Evolutionary conservation across 2,888 invertebrate species (phyloP), one percentile per base, ranked within the genome.

Genomic region (Corythucha ciliata): DNA sequence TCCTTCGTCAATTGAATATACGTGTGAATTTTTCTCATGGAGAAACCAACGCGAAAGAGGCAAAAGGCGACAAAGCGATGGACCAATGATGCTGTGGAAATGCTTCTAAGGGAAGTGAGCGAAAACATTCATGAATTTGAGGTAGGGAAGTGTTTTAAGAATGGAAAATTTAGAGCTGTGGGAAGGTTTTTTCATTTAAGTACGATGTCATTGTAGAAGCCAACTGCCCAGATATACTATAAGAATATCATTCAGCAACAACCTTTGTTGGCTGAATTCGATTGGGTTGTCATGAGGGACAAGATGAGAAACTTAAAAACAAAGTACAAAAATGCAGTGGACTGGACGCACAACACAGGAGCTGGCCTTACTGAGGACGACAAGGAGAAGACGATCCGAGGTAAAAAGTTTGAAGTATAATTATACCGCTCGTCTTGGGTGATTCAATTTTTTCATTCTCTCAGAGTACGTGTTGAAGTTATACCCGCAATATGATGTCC

Each of bases 191-290:
- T n/a, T n/a, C n/a, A n/a, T n/a, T n/a, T n/a, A n/a, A n/a, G n/a
- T n/a, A n/a, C n/a, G n/a, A n/a, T n/a, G n/a, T n/a, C n/a, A n/a
- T 47, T 54, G 44, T 42, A 29, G 48, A 46, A 21, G 21, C 46
- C 34, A 33, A 46, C 6, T 34, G 44, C 44, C 14, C 44, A 42
- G 6, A 12, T 26, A 14, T 42, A 16, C 26, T 42, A 42, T n/a
- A 12, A 18, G 26, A 42, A 42, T 6, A 6, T 42, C 12, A 12
- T 21, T 18, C 6, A 5, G 5, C 4, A 6, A 14, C 4, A 42
- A 4, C n/a, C 25, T 7, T 4, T 14, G 7, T 22, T 42, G 6
- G 7, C n/a, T 4, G 24, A 12, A 6, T 26, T 26, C 27, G 5
- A 16, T 6, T 42, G 44, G 44, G 27, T 27, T 4, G 44, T 24